Evolutionary conservation across 2,113 vertebrate genomes (phyloP).

Genomic region (Crotophaga sulcirostris): DNA sequence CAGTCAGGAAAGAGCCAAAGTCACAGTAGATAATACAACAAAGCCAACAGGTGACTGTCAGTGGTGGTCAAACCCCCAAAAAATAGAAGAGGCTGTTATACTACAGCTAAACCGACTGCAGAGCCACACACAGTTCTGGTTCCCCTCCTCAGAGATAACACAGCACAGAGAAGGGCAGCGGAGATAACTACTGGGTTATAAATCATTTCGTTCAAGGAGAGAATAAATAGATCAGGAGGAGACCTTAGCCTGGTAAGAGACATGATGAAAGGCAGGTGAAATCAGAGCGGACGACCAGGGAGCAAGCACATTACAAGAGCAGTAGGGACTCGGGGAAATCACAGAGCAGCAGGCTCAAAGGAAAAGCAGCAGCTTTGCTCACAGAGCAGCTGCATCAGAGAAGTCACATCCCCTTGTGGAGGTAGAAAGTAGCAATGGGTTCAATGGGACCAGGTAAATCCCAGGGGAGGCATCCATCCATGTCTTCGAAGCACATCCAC

Average conservation of each 20-base stretch:
- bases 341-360: background rate
- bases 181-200: background rate
- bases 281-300: background rate
- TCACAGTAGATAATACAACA: background rate
- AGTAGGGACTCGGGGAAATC: background rate
- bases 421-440: background rate
- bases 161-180: background rate
- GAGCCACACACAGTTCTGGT: background rate
- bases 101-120: fast-evolving
- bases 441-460: background rate
- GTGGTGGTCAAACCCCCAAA: background rate
- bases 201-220: background rate
- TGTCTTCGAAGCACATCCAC: background rate
- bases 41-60: background rate
- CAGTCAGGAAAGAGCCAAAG: background rate
- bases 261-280: background rate
- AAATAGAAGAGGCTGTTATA: background rate
- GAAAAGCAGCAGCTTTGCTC: background rate
- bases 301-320: background rate
- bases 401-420: fast-evolving
- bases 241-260: background rate
- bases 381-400: background rate
- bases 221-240: background rate
- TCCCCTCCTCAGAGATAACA: background rate
- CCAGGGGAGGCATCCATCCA: background rate